Evolutionary conservation across 1,140 invertebrate genomes (phyloP).

Genomic region (Bombus waltoni): DNA sequence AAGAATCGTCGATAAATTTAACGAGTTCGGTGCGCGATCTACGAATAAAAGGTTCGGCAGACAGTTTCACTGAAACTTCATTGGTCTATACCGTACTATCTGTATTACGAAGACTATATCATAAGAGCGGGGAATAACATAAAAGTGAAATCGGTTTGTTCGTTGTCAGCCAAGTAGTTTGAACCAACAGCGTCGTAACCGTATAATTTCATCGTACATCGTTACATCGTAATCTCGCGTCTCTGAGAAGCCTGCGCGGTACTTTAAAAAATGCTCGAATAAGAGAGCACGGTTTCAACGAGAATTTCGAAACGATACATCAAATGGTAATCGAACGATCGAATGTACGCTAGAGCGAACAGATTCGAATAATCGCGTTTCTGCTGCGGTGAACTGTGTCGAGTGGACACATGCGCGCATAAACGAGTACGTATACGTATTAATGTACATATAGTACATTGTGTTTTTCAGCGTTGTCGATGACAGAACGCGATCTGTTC

Average conservation of each 20-base stretch:
- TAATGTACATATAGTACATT: not conserved
- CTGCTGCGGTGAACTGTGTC: not conserved
- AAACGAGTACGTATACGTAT: not conserved
- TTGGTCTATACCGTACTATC: not conserved
- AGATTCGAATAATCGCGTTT: slow-evolving; percentile 16
- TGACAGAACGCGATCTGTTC: slow-evolving; percentile 84
- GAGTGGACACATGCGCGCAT: not conserved
- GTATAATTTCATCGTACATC: not conserved
- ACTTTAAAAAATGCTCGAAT: not conserved
- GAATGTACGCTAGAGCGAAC: not conserved
- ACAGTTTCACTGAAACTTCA: not conserved
- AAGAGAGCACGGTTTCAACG: not conserved
- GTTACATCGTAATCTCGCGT: not conserved
- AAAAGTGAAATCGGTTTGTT: not conserved
- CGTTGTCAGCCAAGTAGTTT: not conserved
- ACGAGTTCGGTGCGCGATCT: not conserved
- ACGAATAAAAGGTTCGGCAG: not conserved
- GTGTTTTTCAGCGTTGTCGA: slow-evolving; percentile 80
- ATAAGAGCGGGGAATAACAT: not conserved
- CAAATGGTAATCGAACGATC: not conserved
- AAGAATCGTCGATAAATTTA: not conserved
- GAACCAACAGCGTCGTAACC: not conserved
- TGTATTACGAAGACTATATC: no score
- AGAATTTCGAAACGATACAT: not conserved
- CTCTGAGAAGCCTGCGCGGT: not conserved